Conservation (phyloP, 2,113 vertebrate species). For the Seriola dumerili region DNA sequence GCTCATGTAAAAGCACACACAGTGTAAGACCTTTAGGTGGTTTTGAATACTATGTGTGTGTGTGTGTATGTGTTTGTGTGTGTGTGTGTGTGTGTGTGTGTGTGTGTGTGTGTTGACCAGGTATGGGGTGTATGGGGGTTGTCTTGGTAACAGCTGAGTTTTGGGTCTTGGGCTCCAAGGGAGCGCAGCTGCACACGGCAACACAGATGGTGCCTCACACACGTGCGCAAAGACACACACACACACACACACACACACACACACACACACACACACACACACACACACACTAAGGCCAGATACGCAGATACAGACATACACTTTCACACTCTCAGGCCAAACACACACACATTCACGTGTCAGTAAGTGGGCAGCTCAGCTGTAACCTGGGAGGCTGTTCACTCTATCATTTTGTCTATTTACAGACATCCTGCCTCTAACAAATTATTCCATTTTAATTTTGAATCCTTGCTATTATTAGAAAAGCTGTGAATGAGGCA, state of each 20-base stretch:
- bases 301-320: conserved; percentile 1
- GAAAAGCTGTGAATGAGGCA: neutral
- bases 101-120: conserved; percentile 50
- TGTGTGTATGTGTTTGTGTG: conserved; percentile 14
- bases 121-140: conserved; percentile 61
- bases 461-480: conserved; percentile 45
- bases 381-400: conserved; percentile 76
- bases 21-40: conserved; percentile 51
- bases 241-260: neutral
- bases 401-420: conserved; percentile 57
- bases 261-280: conserved; percentile 11
- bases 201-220: conserved; percentile 72
- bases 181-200: conserved; percentile 74
- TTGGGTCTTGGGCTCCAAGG: conserved; percentile 69
- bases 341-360: conserved; percentile 43
- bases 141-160: conserved; percentile 78
- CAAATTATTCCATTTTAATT: conserved; percentile 49
- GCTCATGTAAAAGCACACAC: conserved; percentile 49
- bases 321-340: neutral
- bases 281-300: neutral
- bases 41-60: conserved; percentile 42
- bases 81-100: conserved; percentile 39
- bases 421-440: conserved; percentile 57
- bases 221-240: neutral
- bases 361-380: conserved; percentile 70